A percentile compares a stretch with the other conserved stretches of the same genome.
Evolutionary conservation across 2,113 vertebrate genomes (phyloP).

Genomic region (Crotalus tigris): DNA sequence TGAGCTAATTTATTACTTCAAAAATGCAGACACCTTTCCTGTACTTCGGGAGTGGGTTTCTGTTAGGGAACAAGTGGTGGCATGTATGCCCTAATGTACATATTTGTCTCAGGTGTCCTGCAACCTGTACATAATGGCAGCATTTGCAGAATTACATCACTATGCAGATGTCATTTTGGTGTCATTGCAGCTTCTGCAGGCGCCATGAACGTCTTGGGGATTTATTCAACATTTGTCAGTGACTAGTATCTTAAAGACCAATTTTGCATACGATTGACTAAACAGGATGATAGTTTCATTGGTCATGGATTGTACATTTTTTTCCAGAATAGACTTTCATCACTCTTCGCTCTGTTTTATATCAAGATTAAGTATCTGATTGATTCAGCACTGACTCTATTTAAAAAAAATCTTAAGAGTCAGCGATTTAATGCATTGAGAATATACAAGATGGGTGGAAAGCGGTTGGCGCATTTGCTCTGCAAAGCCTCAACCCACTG

Average conservation of each 20-base stretch:
- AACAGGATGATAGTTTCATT: background rate
- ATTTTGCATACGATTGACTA: constrained; percentile 27
- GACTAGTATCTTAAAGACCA: background rate
- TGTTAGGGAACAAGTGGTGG: background rate
- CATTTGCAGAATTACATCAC: background rate
- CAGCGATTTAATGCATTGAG: background rate
- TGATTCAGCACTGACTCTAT: constrained; percentile 4
- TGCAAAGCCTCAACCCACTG: background rate
- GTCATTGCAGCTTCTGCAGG: background rate
- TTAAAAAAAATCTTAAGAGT: background rate
- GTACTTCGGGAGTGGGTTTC: background rate
- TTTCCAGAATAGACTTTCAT: constrained; percentile 40
- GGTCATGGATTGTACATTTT: background rate
- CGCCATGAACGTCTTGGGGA: background rate
- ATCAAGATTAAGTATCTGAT: constrained; percentile 43
- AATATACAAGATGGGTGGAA: background rate
- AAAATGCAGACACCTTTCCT: background rate
- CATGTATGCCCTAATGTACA: background rate
- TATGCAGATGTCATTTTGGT: background rate
- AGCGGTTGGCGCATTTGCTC: no score
- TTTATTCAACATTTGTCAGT: background rate
- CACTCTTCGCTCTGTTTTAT: constrained; percentile 45
- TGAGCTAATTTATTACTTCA: background rate
- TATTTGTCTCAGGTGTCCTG: background rate
- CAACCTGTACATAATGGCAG: background rate